Evolutionary conservation across 2,888 invertebrate species (phyloP), one percentile per base, ranked within the genome.

Genomic region (Beris morrisii): DNA sequence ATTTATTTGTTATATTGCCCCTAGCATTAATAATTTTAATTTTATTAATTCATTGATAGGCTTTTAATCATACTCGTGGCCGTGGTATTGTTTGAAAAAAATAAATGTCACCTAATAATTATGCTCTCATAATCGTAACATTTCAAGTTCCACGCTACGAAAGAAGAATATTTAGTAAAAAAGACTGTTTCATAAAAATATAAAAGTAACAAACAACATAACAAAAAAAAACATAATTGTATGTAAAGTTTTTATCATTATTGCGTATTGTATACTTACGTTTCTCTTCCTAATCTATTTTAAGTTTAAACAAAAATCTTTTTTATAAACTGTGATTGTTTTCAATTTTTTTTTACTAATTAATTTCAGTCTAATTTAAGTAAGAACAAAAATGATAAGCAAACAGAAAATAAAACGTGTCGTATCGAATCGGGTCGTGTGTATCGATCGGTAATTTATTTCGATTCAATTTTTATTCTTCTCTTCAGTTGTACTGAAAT

Each of bases 161-260:
- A 38, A 38, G 38, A 38, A 38, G 9, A 38, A 50, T 50, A 48
- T 61, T 61, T 52, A 61, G 52, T 52, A 22, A 61, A 59, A 44
- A 61, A 61, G 61, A 61, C 61, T 61, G 61, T 61, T 61, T 52
- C 50, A 43, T 61, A 61, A 48, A 50, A 50, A 61, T 13, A 56
- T 56, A 38, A 56, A 52, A 28, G 7, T 11, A 30, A 56, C n/a
- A 38, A 43, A 11, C n/a, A 15, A 12, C 38, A n/a, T 48, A 48
- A 48, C n/a, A n/a, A 15, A 48, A 48, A 48, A 7, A 38, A 46
- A 48, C 12, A 57, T 11, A 54, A 9, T n/a, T 28, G 30, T 13
- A 13, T 59, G 58, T 59, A 59, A 28, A 59, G 15, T 48, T 46
- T 59, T 59, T 48, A 48, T 22, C 11, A 7, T 3, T 15, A 15